phyloP scores from a whole-genome alignment of 2,797 vertebrate species.

The Neosalanx taihuensis region DNA sequence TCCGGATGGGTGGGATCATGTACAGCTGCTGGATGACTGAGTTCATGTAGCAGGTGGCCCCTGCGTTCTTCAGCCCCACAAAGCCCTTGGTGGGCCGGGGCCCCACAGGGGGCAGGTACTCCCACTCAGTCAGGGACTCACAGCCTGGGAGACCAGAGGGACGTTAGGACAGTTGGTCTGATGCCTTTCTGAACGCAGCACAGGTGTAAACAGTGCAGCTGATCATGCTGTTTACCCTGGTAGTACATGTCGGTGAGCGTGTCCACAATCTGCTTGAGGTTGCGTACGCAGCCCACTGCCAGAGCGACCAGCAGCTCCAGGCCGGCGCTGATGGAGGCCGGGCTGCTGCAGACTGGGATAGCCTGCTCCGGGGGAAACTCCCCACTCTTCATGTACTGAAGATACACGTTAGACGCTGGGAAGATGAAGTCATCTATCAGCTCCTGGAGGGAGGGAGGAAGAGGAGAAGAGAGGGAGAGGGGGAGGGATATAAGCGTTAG shows the following conservation, averaged over 20 bases:
- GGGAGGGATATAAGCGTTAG: background rate
- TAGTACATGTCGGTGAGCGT: slow-evolving; percentile 92
- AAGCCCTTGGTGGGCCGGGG: slow-evolving; percentile 87
- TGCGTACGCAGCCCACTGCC: slow-evolving; percentile 85
- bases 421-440: slow-evolving; percentile 91
- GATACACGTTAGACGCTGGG: slow-evolving; percentile 87
- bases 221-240: slow-evolving; percentile 22
- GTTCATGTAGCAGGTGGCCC: slow-evolving; percentile 91
- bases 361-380: slow-evolving; percentile 87
- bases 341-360: slow-evolving; percentile 86
- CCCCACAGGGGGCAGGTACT: slow-evolving; percentile 86
- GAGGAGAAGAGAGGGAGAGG: background rate
- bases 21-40: slow-evolving; percentile 90
- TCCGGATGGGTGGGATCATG: slow-evolving; percentile 88
- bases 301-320: slow-evolving; percentile 87
- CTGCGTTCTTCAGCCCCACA: slow-evolving; percentile 88
- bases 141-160: slow-evolving; percentile 66
- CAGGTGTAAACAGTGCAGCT: too few relatives aligned
- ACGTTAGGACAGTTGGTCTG: background rate
- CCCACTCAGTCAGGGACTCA: slow-evolving; percentile 89
- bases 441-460: slow-evolving; percentile 66
- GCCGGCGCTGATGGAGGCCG: slow-evolving; percentile 85
- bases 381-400: slow-evolving; percentile 88
- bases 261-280: slow-evolving; percentile 87
- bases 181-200: background rate